A percentile compares a stretch with the other conserved stretches of the same genome.
Evolutionary conservation across 2,888 invertebrate species (phyloP).

Genomic region (Synanthedon tipuliformis): DNA sequence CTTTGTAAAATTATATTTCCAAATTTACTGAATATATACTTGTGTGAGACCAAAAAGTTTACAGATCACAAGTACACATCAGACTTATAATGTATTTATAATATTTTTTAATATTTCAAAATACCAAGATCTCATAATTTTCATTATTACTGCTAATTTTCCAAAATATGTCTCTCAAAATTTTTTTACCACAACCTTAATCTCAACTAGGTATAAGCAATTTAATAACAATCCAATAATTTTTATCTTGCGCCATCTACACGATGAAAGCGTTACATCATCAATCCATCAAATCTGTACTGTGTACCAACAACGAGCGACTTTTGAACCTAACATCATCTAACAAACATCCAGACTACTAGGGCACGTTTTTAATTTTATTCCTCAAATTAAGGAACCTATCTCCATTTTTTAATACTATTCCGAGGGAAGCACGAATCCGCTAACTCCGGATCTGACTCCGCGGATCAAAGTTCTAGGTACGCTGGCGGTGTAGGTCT

Average conservation of each 20-base stretch:
- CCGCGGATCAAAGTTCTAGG: conserved; percentile 63
- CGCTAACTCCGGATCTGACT: conserved; percentile 58
- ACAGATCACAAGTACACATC: conserved; percentile 11
- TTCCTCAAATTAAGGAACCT: conserved; percentile 9
- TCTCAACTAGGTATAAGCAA: conserved; percentile 50
- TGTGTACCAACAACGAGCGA: conserved; percentile 3
- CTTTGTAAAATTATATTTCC: neutral
- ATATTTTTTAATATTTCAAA: conserved; percentile 45
- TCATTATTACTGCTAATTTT: conserved; percentile 53
- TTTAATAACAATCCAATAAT: conserved; percentile 58
- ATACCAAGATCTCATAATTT: conserved; percentile 38
- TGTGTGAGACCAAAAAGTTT: neutral
- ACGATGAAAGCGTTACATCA: conserved; percentile 40
- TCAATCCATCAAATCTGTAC: conserved; percentile 9
- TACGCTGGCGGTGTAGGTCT: conserved; percentile 71
- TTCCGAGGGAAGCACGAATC: conserved; percentile 41
- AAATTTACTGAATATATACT: neutral
- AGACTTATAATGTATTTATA: conserved; percentile 45
- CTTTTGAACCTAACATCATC: conserved; percentile 27
- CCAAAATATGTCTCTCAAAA: conserved; percentile 66
- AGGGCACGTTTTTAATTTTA: conserved; percentile 23
- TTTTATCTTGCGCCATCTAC: conserved; percentile 27
- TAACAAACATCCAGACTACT: conserved; percentile 24
- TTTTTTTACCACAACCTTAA: conserved; percentile 64
- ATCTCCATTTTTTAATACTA: conserved; percentile 28